Percentiles rank a stretch among this genome's conserved stretches.
phyloP scores from a whole-genome alignment of 2,888 invertebrate species.

The Augiades crinisus region DNA sequence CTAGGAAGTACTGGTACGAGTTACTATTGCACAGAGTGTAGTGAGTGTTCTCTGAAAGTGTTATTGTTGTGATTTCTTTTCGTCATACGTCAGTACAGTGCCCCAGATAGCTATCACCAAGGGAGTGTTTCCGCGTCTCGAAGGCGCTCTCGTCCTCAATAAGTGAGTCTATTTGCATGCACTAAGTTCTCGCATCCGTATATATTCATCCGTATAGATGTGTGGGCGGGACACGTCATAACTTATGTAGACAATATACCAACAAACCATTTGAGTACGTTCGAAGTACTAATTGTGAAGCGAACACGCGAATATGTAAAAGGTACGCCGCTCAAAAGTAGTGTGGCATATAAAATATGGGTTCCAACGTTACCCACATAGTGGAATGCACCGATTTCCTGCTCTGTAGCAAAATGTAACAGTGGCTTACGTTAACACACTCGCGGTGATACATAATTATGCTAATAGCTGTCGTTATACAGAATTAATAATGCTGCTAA shows the following conservation, averaged over 20 bases:
- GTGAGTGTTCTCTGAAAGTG: conserved; percentile 65
- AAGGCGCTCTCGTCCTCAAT: conserved; percentile 62
- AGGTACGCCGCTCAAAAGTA: background rate
- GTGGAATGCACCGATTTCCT: conserved; percentile 6
- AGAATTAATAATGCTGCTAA: conserved; percentile 7
- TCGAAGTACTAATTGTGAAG: conserved; percentile 8
- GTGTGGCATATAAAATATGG: conserved; percentile 1
- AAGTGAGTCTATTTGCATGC: conserved; percentile 72
- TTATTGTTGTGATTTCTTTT: conserved; percentile 75
- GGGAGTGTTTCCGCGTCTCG: conserved; percentile 59
- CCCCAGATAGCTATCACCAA: conserved; percentile 62
- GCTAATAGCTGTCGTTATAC: conserved; percentile 15
- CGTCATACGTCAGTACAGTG: conserved; percentile 61
- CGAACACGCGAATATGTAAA: background rate
- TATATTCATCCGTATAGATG: conserved; percentile 42
- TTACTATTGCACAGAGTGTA: conserved; percentile 43
- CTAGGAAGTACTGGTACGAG: background rate
- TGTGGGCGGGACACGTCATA: conserved; percentile 76
- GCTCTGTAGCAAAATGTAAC: conserved; percentile 32
- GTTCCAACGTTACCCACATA: background rate
- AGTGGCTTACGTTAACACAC: conserved; percentile 12
- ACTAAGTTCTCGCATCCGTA: conserved; percentile 58
- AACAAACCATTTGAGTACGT: conserved; percentile 38
- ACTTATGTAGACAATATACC: conserved; percentile 7
- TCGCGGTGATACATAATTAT: conserved; percentile 2